phyloP scores from a whole-genome alignment of 2,113 vertebrate species.

The Larimichthys polyactis region DNA sequence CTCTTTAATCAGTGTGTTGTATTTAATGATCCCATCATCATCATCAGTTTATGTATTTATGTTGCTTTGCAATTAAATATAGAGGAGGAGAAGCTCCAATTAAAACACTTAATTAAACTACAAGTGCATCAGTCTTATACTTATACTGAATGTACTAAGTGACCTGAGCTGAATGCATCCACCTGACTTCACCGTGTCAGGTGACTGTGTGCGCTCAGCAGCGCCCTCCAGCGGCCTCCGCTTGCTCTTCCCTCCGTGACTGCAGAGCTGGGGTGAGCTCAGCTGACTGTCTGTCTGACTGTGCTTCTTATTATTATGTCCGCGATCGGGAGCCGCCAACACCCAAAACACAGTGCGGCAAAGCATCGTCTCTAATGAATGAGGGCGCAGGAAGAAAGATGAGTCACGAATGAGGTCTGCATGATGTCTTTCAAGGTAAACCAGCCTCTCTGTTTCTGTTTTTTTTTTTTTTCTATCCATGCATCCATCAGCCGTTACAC shows the following conservation, averaged over 20 bases:
- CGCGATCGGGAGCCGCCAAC: slow-evolving; percentile 57
- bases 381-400: slow-evolving; percentile 61
- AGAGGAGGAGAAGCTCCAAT: not conserved
- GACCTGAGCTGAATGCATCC: not conserved
- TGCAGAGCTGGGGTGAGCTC: slow-evolving; percentile 67
- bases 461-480: not conserved
- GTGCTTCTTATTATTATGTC: slow-evolving; percentile 55
- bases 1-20: no score
- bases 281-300: slow-evolving; percentile 38
- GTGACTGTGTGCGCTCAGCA: slow-evolving; percentile 1
- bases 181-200: not conserved
- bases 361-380: slow-evolving; percentile 62
- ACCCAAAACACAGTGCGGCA: slow-evolving; percentile 71
- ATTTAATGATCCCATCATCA: no score
- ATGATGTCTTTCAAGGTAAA: slow-evolving; percentile 87
- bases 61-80: not conserved
- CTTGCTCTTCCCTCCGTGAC: slow-evolving; percentile 5
- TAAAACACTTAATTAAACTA: not conserved
- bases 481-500: slow-evolving; percentile 11
- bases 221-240: slow-evolving; percentile 54
- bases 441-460: not conserved
- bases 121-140: not conserved
- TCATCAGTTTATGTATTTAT: no score
- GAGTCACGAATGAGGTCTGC: slow-evolving; percentile 78
- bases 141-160: not conserved